Evolutionary conservation across 2,888 invertebrate genomes (phyloP), one percentile per base, ranked within the genome.

Genomic region (Synergus gifuensis): DNA sequence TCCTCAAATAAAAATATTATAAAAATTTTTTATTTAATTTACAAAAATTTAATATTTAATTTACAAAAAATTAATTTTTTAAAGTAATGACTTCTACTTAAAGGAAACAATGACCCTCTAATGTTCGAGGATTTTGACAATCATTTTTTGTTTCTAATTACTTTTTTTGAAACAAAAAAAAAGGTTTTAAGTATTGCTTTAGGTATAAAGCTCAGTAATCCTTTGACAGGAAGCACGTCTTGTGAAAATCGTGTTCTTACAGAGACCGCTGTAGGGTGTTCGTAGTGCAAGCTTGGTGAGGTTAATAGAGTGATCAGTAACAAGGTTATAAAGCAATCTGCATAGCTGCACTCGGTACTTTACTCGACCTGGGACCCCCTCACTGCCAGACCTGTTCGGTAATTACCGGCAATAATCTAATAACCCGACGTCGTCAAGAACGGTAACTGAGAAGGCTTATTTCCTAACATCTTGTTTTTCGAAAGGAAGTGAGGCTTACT

Each of bases 311-410:
- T 89, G 90, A 91, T 91, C 90, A 89, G 90, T 92, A 92, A 92
- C 89, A 87, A 89, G 89, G 90, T 92, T 92, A 92, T 88, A 89
- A 91, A 92, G 92, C 92, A 92, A 92, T 92, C 91, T 92, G 91
- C 92, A 91, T 92, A 91, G 90, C 90, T 90, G 87, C 79, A 86
- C 87, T 86, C 82, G 85, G 83, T 82, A 78, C 85, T 83, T 82
- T 81, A 76, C 85, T 83, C 78, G 76, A 81, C 83, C 83, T 69
- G 79, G 76, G 82, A 84, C 85, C 83, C 85, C 44, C 46, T 69
- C 78, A 85, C 85, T 81, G 84, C 84, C 83, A 84, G 89, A 84
- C 86, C 87, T 87, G 83, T 78, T 83, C 78, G 80, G 89, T 90
- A 91, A 91, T 91, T 91, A 90, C 89, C 86, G 84, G 85, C 86